A percentile compares a stretch with the other conserved stretches of the same genome.
phyloP scores from a whole-genome alignment of 2,888 invertebrate genomes.

The Orchestes rusci region DNA sequence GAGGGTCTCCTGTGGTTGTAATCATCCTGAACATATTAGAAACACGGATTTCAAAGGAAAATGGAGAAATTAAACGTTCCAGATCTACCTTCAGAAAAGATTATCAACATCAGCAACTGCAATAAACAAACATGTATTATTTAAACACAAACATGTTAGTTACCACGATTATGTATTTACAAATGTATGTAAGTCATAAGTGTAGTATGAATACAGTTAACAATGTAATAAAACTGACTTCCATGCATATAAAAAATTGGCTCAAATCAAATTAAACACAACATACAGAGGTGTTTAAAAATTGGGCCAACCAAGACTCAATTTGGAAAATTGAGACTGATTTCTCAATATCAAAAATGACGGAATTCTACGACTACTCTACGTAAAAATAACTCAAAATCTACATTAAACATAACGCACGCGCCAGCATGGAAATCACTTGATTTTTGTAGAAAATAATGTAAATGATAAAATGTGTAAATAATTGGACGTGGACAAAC shows the following conservation, averaged over 20 bases:
- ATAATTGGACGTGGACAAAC: slow-evolving; percentile 8
- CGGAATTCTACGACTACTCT: slow-evolving; percentile 19
- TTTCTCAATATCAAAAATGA: slow-evolving; percentile 14
- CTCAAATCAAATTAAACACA: slow-evolving; percentile 5
- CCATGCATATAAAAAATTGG: slow-evolving; percentile 34
- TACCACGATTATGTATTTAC: too few species aligned
- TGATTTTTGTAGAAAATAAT: slow-evolving; percentile 20
- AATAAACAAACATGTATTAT: too few species aligned
- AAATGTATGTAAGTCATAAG: too few species aligned
- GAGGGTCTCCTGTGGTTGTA: too few species aligned
- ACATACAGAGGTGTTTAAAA: slow-evolving; percentile 3
- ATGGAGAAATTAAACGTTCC: too few species aligned
- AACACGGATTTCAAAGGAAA: too few species aligned
- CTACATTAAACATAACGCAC: slow-evolving; percentile 37
- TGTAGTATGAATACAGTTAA: too few species aligned
- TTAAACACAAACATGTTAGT: too few species aligned
- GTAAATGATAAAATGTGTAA: slow-evolving; percentile 2
- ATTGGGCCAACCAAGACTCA: slow-evolving; percentile 14
- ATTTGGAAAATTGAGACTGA: too few species aligned
- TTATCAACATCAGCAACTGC: too few species aligned
- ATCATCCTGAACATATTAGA: too few species aligned
- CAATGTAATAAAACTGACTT: slow-evolving; percentile 34
- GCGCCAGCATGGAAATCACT: slow-evolving; percentile 47
- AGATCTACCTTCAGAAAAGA: too few species aligned
- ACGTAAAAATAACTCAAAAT: slow-evolving; percentile 28